These are phyloP conservation scores for Vireo griseus DNA, from an alignment of 2,797 vertebrate genomes.

Conservation along the genomic window DNA sequence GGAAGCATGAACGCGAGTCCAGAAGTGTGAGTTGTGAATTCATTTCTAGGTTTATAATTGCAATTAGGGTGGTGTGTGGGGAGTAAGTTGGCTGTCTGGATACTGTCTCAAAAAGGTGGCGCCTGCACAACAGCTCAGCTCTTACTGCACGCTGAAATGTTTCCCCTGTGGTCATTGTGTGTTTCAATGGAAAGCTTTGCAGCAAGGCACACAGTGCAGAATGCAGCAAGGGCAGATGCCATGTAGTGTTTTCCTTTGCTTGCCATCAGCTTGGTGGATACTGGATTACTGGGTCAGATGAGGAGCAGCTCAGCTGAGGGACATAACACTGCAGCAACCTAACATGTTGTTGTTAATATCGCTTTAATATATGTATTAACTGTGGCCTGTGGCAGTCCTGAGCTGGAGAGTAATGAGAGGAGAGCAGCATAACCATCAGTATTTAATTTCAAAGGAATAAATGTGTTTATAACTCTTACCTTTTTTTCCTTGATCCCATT, in stretches of 20 bases:
- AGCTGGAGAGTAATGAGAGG: background rate
- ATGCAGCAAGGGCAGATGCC: accelerated
- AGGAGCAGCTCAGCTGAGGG: background rate
- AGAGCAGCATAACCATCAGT: background rate
- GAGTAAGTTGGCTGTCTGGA: background rate
- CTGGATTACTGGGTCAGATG: background rate
- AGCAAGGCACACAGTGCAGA: background rate
- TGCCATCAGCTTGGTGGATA: background rate
- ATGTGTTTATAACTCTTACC: background rate
- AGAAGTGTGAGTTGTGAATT: background rate
- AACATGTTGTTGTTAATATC: accelerated
- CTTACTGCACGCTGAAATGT: background rate
- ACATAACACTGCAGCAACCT: background rate
- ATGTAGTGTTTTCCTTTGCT: background rate
- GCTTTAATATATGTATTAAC: background rate
- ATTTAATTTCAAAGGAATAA: background rate
- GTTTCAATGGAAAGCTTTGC: background rate
- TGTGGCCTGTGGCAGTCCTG: background rate
- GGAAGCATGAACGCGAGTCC: accelerated
- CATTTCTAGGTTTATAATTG: background rate
- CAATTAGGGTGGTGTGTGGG: background rate
- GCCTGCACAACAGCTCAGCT: background rate
- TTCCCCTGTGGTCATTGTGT: accelerated
- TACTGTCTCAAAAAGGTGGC: background rate
- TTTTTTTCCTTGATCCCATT: background rate